Conservation (phyloP, 2,797 vertebrate genomes). For the Chelidonichthys spinosus region DNA sequence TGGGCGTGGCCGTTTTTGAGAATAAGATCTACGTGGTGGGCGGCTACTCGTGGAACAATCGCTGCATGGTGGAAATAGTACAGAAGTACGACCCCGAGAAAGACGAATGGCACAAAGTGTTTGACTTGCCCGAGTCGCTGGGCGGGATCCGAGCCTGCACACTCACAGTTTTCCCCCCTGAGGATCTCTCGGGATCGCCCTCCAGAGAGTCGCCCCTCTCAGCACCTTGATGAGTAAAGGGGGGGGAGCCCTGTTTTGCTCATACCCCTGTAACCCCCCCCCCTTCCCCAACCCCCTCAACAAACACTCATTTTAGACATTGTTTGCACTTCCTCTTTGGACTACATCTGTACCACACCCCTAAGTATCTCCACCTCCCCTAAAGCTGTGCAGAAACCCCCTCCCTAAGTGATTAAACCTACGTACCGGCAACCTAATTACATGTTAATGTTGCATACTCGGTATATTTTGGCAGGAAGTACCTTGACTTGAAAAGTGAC, state of each 20-base stretch:
- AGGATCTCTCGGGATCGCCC: conserved; percentile 94
- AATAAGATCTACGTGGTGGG: conserved; percentile 99
- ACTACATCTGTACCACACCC: conserved; percentile 77
- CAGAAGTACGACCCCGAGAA: conserved; percentile 98
- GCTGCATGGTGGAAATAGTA: conserved; percentile 99
- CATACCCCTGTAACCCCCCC: conserved; percentile 56
- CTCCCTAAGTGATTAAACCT: conserved; percentile 60
- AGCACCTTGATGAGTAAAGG: conserved; percentile 89
- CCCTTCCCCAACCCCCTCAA: conserved; percentile 36
- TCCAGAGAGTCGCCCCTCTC: conserved; percentile 96
- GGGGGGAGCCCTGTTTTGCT: conserved; percentile 62
- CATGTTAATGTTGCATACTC: conserved; percentile 78
- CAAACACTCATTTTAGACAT: conserved; percentile 77
- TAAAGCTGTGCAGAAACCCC: conserved; percentile 73
- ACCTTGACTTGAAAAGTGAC: conserved; percentile 85
- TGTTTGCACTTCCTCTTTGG: conserved; percentile 83
- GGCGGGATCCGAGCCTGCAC: conserved; percentile 98
- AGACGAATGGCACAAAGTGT: conserved; percentile 99
- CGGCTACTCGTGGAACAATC: conserved; percentile 99
- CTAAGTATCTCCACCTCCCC: conserved; percentile 48
- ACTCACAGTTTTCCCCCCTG: conserved; percentile 95
- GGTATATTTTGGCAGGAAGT: conserved; percentile 82
- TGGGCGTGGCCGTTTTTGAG: conserved; percentile 97
- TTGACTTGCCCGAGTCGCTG: conserved; percentile 97
- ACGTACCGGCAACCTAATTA: conserved; percentile 81